A percentile compares a stretch with the other conserved stretches of the same genome.
Evolutionary conservation across 35 echinoderm and acorn worm species (phyloP).

Genomic region (Ophiothrix spiculata): DNA sequence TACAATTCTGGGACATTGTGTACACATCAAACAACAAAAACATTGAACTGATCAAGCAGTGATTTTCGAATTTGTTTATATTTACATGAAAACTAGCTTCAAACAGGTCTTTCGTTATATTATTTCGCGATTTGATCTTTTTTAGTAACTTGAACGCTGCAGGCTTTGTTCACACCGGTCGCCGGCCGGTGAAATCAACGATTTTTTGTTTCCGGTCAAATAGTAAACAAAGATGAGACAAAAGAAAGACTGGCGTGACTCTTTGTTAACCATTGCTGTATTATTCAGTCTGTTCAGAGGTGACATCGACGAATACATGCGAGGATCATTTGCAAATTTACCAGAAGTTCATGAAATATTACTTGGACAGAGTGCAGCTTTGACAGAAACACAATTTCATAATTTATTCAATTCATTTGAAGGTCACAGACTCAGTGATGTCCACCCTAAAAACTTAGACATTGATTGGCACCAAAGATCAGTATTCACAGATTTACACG

Average conservation of each 20-base stretch:
- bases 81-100: background rate
- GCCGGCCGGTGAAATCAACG: background rate
- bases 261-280: conserved; percentile 38
- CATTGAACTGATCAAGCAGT: background rate
- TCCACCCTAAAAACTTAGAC: conserved; percentile 70
- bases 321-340: conserved; percentile 29
- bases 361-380: conserved; percentile 71
- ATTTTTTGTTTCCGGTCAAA: background rate
- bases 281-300: conserved; percentile 44
- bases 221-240: conserved; percentile 17
- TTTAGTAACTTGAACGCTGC: no score
- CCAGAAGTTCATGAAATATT: conserved; percentile 77
- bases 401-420: conserved; percentile 72
- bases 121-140: no score
- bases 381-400: conserved; percentile 92
- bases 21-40: background rate
- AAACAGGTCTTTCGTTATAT: background rate
- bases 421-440: conserved; percentile 47
- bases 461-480: conserved; percentile 45
- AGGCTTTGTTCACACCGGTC: background rate
- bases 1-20: background rate
- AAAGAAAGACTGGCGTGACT: conserved; percentile 40
- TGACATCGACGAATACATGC: conserved; percentile 34
- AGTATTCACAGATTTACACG: conserved; percentile 58
- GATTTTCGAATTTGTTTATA: background rate